These are phyloP conservation scores for Zosterops hypoxanthus DNA, from an alignment of 2,113 vertebrate species.

Conservation along the genomic window DNA sequence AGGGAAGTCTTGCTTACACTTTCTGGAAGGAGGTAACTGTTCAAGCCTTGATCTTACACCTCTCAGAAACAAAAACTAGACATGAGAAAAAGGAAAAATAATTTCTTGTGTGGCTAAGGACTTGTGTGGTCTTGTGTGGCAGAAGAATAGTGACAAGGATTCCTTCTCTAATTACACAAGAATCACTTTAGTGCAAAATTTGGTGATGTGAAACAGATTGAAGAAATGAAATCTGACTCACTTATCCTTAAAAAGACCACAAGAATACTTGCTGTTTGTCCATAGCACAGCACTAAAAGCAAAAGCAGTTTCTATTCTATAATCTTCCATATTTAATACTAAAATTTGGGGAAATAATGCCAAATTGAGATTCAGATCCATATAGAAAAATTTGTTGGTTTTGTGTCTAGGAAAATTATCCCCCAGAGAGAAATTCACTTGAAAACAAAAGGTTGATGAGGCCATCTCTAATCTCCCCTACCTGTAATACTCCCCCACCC, in stretches of 20 bases:
- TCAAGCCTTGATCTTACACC: not conserved
- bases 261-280: not conserved
- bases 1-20: not conserved
- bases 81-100: not conserved
- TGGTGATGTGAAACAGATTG: not conserved
- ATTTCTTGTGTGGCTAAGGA: not conserved
- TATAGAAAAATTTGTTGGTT: not conserved
- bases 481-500: constrained; percentile 93
- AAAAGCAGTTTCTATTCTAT: not conserved
- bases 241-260: not conserved
- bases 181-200: not conserved
- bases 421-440: not conserved
- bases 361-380: not conserved
- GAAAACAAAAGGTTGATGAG: not conserved
- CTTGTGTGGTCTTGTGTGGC: not conserved
- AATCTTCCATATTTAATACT: not conserved
- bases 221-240: not conserved
- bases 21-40: not conserved
- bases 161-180: not conserved
- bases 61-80: not conserved
- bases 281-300: not conserved
- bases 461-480: constrained; percentile 20
- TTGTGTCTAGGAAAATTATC: not conserved
- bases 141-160: not conserved
- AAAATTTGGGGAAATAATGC: not conserved